Conservation (phyloP, 2,797 vertebrate species). For the Dermochelys coriacea region DNA sequence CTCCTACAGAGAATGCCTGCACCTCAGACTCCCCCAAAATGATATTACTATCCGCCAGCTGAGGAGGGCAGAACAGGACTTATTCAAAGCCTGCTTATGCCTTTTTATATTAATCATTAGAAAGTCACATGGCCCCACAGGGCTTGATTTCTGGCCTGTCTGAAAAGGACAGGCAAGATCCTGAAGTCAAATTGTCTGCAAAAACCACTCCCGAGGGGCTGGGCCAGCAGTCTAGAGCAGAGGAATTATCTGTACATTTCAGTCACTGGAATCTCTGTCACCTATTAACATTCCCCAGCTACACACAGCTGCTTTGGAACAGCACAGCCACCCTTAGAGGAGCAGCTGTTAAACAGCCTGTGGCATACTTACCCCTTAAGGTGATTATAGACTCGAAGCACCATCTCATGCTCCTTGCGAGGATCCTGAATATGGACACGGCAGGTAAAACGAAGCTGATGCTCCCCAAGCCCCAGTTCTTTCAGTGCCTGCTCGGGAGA, state of each 20-base stretch:
- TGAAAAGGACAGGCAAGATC: accelerated
- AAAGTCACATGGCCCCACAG: neutral
- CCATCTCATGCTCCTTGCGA: conserved; percentile 91
- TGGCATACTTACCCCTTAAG: conserved; percentile 86
- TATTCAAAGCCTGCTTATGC: accelerated
- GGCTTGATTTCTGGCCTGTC: neutral
- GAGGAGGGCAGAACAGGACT: accelerated
- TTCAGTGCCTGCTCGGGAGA: conserved; percentile 95
- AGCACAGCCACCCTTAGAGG: neutral
- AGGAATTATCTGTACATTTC: neutral
- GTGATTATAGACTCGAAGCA: conserved; percentile 90
- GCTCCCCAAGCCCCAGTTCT: conserved; percentile 94
- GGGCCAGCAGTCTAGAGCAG: accelerated
- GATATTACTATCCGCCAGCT: too few species aligned
- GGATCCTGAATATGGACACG: conserved; percentile 93
- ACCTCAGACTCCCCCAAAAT: too few species aligned
- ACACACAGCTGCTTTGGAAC: neutral
- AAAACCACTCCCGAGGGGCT: neutral
- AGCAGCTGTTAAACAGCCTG: neutral
- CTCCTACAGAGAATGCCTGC: neutral
- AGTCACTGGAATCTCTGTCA: neutral
- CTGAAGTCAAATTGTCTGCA: neutral
- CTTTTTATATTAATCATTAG: accelerated
- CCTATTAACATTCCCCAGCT: too few species aligned
- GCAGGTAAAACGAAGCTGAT: conserved; percentile 97